These are phyloP conservation scores for Lissocephala sabroskyi DNA, from an alignment of 2,888 invertebrate species.

Conservation along the genomic window DNA sequence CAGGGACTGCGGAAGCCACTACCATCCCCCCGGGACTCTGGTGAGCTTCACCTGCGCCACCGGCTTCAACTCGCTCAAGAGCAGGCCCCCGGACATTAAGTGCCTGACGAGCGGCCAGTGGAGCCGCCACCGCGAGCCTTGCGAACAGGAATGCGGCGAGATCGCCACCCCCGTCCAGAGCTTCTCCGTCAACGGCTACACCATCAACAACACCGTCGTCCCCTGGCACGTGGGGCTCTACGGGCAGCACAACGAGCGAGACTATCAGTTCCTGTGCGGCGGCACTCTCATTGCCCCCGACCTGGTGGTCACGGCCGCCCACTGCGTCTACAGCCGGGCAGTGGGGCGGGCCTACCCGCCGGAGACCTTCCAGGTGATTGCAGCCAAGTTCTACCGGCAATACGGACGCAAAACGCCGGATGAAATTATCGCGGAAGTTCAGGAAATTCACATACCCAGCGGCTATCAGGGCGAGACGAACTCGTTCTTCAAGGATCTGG, in stretches of 20 bases:
- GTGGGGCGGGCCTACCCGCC: constrained; percentile 9
- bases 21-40: constrained; percentile 44
- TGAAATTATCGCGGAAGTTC: constrained; percentile 20
- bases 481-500: constrained; percentile 33
- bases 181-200: constrained; percentile 39
- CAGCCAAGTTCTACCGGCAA: constrained; percentile 37
- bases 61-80: constrained; percentile 24
- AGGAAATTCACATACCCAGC: constrained; percentile 29
- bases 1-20: constrained; percentile 25
- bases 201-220: constrained; percentile 43
- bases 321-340: constrained; percentile 42
- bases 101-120: constrained; percentile 35
- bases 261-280: constrained; percentile 38
- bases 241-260: constrained; percentile 24
- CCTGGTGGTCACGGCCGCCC: constrained; percentile 46
- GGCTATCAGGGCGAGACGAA: constrained; percentile 28
- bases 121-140: constrained; percentile 34
- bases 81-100: constrained; percentile 21
- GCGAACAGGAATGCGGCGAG: constrained; percentile 40
- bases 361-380: constrained; percentile 33
- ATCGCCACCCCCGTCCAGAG: constrained; percentile 45
- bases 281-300: constrained; percentile 47
- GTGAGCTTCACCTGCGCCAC: constrained; percentile 40
- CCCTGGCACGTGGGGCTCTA: constrained; percentile 52
- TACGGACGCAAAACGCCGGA: constrained; percentile 19